Conservation (phyloP, 1,140 invertebrate species). For the Uloborus diversus region DNA sequence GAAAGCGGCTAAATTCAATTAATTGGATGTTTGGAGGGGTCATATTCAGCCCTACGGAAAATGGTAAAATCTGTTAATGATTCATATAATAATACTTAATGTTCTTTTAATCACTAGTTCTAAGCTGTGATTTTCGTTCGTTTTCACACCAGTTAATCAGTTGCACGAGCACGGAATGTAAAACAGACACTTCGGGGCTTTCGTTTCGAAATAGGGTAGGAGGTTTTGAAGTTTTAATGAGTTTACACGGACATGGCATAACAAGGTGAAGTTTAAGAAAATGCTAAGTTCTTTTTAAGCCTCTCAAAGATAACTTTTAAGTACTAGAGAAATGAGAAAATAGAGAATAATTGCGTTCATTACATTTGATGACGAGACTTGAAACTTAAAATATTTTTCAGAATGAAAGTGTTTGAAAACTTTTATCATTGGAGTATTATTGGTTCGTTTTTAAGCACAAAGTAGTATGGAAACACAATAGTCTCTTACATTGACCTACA, state of each 20-base stretch:
- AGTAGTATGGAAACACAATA: no score
- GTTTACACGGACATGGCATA: not conserved
- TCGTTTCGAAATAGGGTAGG: constrained; percentile 42
- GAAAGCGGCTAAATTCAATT: no score
- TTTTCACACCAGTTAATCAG: constrained; percentile 35
- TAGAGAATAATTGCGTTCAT: no score
- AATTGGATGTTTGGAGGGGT: no score
- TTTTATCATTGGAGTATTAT: no score
- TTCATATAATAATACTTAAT: constrained; percentile 43
- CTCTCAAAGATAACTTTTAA: not conserved
- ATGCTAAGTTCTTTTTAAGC: not conserved
- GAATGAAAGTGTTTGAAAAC: no score
- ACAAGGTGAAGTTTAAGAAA: not conserved
- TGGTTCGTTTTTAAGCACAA: no score
- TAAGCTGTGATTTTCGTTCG: constrained; percentile 2
- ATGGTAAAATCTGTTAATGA: constrained; percentile 13
- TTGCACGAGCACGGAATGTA: constrained; percentile 13
- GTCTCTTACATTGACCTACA: no score
- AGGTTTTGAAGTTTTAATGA: constrained; percentile 43
- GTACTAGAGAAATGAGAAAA: no score
- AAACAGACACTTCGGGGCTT: not conserved
- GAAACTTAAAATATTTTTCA: no score
- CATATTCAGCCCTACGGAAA: not conserved
- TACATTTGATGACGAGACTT: no score
- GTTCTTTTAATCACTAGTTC: constrained; percentile 37